Percentiles rank a stretch among this genome's conserved stretches.
phyloP scores from a whole-genome alignment of 2,113 vertebrate species.

The Hippocampus abdominalis region DNA sequence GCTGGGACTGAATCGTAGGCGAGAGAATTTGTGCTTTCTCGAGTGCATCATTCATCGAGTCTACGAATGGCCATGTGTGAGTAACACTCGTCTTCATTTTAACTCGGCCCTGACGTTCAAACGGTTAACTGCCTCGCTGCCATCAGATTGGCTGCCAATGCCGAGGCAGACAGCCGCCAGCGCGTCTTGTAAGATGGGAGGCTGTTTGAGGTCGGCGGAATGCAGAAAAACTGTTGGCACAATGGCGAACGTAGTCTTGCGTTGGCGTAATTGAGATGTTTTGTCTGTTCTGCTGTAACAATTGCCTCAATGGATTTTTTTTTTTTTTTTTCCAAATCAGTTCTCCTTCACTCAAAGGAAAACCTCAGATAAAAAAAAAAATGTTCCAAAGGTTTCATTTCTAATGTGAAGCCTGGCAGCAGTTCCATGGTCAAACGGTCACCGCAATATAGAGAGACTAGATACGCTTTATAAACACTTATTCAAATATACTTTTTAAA shows the following conservation, averaged over 20 bases:
- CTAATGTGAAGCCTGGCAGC: neutral
- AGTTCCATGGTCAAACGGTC: no score
- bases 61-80: no score
- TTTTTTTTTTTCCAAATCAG: neutral
- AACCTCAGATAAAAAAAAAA: neutral
- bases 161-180: conserved; percentile 7
- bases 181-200: neutral
- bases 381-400: neutral
- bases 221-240: neutral
- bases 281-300: neutral
- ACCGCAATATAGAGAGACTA: no score
- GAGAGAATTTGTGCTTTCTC: no score
- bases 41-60: no score
- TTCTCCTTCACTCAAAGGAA: neutral
- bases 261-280: neutral
- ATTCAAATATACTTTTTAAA: no score
- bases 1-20: no score
- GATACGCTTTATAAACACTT: no score
- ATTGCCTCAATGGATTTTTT: no score
- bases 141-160: conserved; percentile 17
- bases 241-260: neutral
- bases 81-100: conserved; percentile 1
- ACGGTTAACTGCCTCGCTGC: conserved; percentile 22
- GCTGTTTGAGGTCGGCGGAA: neutral
- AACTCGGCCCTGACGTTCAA: conserved; percentile 24